A percentile compares a stretch with the other conserved stretches of the same genome.
Conservation (phyloP, 2,888 invertebrate species). For the Thelaira solivaga region DNA sequence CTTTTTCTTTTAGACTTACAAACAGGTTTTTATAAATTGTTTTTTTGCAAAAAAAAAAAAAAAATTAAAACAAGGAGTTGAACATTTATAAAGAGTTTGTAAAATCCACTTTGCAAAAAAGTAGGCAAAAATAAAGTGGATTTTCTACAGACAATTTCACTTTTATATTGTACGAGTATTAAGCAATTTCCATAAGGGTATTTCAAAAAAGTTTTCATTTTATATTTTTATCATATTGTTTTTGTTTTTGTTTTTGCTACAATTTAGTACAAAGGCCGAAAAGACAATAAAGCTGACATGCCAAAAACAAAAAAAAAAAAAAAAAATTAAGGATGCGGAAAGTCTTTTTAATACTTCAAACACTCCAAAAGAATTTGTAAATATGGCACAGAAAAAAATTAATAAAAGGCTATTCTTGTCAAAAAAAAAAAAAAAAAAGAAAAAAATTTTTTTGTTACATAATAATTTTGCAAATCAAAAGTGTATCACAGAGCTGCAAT, state of each 20-base stretch:
- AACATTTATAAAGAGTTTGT: neutral
- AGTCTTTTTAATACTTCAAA: conserved; percentile 27
- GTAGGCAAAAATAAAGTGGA: conserved; percentile 49
- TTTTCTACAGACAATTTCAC: conserved; percentile 58
- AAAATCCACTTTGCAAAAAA: conserved; percentile 20
- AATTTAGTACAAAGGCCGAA: conserved; percentile 25
- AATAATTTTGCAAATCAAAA: conserved; percentile 28
- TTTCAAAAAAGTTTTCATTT: conserved; percentile 47
- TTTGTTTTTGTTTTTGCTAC: conserved; percentile 6
- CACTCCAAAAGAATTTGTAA: neutral
- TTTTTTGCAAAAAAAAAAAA: neutral
- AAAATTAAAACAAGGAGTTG: no score
- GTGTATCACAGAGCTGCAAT: neutral
- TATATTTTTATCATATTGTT: conserved; percentile 32
- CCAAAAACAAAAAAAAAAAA: conserved; percentile 34
- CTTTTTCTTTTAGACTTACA: no score
- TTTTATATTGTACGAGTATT: conserved; percentile 53
- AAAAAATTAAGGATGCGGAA: no score
- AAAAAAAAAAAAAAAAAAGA: neutral
- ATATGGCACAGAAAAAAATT: neutral
- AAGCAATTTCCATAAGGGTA: conserved; percentile 48
- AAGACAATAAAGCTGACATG: conserved; percentile 43
- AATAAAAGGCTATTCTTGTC: neutral
- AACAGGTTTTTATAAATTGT: neutral
- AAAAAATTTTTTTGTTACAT: neutral